Base-by-base conservation (phyloP, 2,797 vertebrate species). In the Sebastes taczanowskii region DNA sequence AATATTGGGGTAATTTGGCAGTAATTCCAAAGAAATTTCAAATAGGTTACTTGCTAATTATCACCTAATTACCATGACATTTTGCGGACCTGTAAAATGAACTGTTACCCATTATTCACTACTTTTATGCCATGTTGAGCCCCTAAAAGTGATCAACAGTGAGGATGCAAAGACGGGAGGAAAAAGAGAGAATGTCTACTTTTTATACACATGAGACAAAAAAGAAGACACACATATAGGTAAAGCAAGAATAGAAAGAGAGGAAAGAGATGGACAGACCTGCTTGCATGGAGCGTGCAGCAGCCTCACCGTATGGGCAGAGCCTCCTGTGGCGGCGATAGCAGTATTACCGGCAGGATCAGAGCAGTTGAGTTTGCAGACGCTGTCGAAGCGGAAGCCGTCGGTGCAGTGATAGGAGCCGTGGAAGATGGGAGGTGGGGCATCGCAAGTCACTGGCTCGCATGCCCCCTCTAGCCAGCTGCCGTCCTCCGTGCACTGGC, bases 351-450 rank as follows among this genome's bases (percentile, higher is more conserved):
- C 89, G 74, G 95, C 91, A 78, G 92, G 83, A 30, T 96, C 95
- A 25, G 97, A 94, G 1, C 99, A 99, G 90, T 97, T 97, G 85
- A 99, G 97, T 82, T 95, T 94, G 91, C 99, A 99, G 87, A 97
- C 95, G 0, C 98, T 99, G 94, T 99, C 98, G 83, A 98, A 99
- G 90, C 94, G 97, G 94, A 99, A 99, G 85, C 96, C 97, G 0
- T 98, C 96, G 0, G 96, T 98, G 83, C 99, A 99, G 87, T 97
- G 96, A 92, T 98, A 99, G 55, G 98, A 95, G 61, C 97, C 99
- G 0, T 98, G 97, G 91, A 99, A 99, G 82, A 98, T 97, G 20
- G 97, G 92, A 1, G 97, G 97, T 0, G 97, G 98, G 1, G 98
- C 93, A 34, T 97, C 97, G 6, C 99, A 99, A 35, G 97, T 99